Base-by-base conservation (phyloP, 2,888 invertebrate genomes). In the Halictus quadricinctus region DNA sequence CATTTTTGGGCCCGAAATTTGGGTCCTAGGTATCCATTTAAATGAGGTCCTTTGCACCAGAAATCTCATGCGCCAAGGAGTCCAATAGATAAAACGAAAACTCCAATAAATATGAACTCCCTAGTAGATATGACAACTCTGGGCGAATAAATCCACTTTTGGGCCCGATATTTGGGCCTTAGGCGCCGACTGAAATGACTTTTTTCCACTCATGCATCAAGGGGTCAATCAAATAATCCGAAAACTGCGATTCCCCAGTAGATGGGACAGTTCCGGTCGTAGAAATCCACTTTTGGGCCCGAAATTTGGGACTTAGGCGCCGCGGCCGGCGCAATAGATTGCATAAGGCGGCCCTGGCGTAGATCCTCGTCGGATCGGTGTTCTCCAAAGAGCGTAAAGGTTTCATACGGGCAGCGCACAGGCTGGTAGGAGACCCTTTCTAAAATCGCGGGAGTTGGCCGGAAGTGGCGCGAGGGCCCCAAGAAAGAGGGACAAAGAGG, bases 391-490 rank as follows among this genome's bases (percentile, higher is more conserved):
- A 83, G 79, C 70, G 58, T 46, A 15, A 85, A 85, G 85, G 84
- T 87, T 81, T 54, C 80, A 76, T 64, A 72, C 72, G 73, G 80
- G 80, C 72, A 41, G 79, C 66, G 54, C 58, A 58, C n/a, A 12
- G n/a, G 73, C 50, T 79, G 83, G 81, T 76, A 84, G 87, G 86
- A 87, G 89, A 89, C 93, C 93, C 93, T 93, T 93, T 93, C 93
- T 93, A 93, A 93, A 93, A 93, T 93, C 91, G 90, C 91, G 89
- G 90, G 91, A 92, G 92, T 86, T 84, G 89, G 88, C 88, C 87
- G 88, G 89, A 88, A 85, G 84, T 84, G 80, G 83, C 64, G 54
- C 86, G 80, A 82, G 83, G 81, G 87, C 86, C 84, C 74, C 80
- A 18, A 80, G 80, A 85, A 86, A 84, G 83, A 76, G 79, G 75